Base-by-base conservation (phyloP, 1,140 invertebrate genomes). In the Mizuhopecten yessoensis region DNA sequence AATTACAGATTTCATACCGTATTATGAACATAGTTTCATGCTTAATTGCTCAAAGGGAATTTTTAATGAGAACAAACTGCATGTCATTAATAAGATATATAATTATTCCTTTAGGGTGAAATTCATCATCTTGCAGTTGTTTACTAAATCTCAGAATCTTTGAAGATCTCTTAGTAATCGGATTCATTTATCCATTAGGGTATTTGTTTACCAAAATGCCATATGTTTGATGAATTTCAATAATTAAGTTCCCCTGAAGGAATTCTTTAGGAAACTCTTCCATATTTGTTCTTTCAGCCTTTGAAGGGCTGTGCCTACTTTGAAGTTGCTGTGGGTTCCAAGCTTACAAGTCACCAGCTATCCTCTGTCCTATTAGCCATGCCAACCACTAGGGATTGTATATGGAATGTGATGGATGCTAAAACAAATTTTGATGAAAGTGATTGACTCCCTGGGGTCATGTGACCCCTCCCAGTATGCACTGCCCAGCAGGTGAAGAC, bases 131-230 rank as follows among this genome's bases (percentile, higher is more conserved):
- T 75, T 75, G 23, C 29, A 75, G 57, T 75, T 75, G 57, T 75
- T 75, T n/a, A 29, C 57, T 75, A 29, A 75, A 29, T 29, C 57
- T 57, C 45, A 11, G 23, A 57, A 3, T 29, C 57, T 75, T 75
- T 75, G 57, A 75, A 75, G 57, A 75, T 11, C 57, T 17, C 57
- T 75, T 29, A 29, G 57, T 75, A 75, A 75, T 75, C 57, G 7
- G 57, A 75, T 75, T 75, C n/a, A 3, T 75, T n/a, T 75, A 75
- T 75, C 3, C 57, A 75, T n/a, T 29, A 5, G n/a, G 5, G 57
- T 75, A 75, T 75, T 75, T 75, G 57, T 75, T 75, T 75, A 75
- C 57, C 57, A 75, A 75, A 29, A n/a, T 75, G n/a, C 57, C 57
- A n/a, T 29, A 75, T 75, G 23, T 75, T 75, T 75, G 57, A 75